These are phyloP conservation scores for Heliocidaris erythrogramma DNA, from an alignment of 35 echinoderm and acorn worm genomes.

Conservation along the genomic window DNA sequence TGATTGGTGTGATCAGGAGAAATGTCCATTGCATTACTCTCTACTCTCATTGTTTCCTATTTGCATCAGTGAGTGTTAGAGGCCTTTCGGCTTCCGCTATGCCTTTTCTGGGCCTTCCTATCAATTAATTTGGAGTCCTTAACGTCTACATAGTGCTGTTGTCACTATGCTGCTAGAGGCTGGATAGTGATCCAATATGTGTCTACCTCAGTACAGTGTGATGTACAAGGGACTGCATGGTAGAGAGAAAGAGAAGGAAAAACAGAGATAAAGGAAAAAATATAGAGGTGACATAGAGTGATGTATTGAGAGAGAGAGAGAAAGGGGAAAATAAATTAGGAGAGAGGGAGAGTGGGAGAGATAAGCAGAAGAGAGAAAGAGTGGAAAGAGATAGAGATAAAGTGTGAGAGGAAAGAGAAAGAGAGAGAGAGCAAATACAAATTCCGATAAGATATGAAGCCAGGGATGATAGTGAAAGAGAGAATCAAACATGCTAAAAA, in stretches of 20 bases:
- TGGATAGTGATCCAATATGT: not conserved
- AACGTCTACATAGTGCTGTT: not conserved
- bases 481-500: too few species aligned
- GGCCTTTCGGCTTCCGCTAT: not conserved
- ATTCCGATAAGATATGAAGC: too few species aligned
- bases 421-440: too few species aligned
- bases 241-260: not conserved
- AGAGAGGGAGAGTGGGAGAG: not conserved
- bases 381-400: not conserved
- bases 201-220: not conserved
- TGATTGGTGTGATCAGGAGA: not conserved
- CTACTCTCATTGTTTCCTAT: not conserved
- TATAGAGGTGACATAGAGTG: not conserved
- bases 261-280: not conserved
- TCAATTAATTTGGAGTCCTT: not conserved
- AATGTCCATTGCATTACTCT: not conserved
- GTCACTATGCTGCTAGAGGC: not conserved
- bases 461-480: too few species aligned
- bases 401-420: not conserved
- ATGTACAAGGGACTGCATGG: not conserved
- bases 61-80: not conserved
- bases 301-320: not conserved
- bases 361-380: not conserved
- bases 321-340: not conserved
- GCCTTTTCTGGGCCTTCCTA: not conserved